A percentile compares a stretch with the other conserved stretches of the same genome.
phyloP scores from a whole-genome alignment of 1,140 invertebrate species.

The Heliconius eleuchia region DNA sequence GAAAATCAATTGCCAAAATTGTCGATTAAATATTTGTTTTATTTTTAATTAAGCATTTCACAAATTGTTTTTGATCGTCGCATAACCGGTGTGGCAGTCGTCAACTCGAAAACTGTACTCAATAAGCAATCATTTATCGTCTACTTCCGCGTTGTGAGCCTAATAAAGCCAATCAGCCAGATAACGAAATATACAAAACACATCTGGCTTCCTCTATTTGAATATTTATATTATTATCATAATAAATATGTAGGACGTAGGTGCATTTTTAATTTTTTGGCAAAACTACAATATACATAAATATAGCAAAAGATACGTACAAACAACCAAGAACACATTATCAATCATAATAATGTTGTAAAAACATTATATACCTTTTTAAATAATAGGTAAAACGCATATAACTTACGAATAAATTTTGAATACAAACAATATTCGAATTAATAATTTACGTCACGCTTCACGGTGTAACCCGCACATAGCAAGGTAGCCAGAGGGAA shows the following conservation, averaged over 20 bases:
- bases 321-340: too few relatives aligned
- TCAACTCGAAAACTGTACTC: conserved; percentile 49
- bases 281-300: too few relatives aligned
- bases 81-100: conserved; percentile 40
- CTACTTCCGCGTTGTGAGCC: conserved; percentile 54
- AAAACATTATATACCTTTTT: too few relatives aligned
- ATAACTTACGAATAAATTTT: too few relatives aligned
- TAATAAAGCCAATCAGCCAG: conserved; percentile 59
- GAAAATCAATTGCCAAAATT: conserved; percentile 1
- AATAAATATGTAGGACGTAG: background rate
- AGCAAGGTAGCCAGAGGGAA: too few relatives aligned
- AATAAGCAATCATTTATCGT: conserved; percentile 49
- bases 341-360: too few relatives aligned
- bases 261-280: background rate
- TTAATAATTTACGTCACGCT: too few relatives aligned
- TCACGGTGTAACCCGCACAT: too few relatives aligned
- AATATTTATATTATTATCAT: background rate
- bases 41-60: conserved; percentile 37
- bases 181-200: conserved; percentile 46
- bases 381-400: too few relatives aligned
- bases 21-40: conserved; percentile 18
- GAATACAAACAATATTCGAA: too few relatives aligned
- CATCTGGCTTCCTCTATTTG: conserved; percentile 24
- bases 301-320: too few relatives aligned
- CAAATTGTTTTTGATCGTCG: conserved; percentile 37